Conservation (phyloP, 2,113 vertebrate species). For the Oreochromis niloticus region DNA sequence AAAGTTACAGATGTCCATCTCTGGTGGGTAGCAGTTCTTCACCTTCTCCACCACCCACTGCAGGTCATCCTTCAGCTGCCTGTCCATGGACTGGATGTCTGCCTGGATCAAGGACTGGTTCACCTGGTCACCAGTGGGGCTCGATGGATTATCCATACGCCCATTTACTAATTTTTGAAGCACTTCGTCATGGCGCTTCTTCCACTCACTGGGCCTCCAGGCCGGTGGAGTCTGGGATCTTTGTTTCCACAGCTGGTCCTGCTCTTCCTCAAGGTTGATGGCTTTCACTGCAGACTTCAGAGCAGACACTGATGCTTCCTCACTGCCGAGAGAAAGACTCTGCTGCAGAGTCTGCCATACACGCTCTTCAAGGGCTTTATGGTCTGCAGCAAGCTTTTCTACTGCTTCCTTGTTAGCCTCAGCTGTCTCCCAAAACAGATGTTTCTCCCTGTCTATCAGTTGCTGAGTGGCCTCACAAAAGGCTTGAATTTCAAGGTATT, state of each 20-base stretch:
- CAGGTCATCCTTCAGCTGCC: slow-evolving; percentile 79
- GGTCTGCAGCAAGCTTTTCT: slow-evolving; percentile 56
- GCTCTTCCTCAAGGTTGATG: slow-evolving; percentile 75
- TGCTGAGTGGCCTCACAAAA: slow-evolving; percentile 42
- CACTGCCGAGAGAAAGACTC: slow-evolving; percentile 52
- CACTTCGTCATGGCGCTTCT: rapidly evolving
- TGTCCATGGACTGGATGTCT: slow-evolving; percentile 70
- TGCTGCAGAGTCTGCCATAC: slow-evolving; percentile 55
- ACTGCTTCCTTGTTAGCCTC: slow-evolving; percentile 36
- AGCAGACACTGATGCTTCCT: rapidly evolving
- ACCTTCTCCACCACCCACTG: slow-evolving; percentile 70
- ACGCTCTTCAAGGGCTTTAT: slow-evolving; percentile 46
- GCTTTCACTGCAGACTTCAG: slow-evolving; percentile 69
- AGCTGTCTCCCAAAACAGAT: slow-evolving; percentile 33
- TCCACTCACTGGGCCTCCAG: background rate
- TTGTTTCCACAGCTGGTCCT: slow-evolving; percentile 63
- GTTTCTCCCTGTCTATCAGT: slow-evolving; percentile 74
- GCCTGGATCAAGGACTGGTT: slow-evolving; percentile 15
- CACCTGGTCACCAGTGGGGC: background rate
- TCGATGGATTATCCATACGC: background rate
- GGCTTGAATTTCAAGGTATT: background rate
- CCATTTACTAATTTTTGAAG: rapidly evolving
- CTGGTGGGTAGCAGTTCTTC: slow-evolving; percentile 75
- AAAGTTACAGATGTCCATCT: slow-evolving; percentile 74
- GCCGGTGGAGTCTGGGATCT: background rate